phyloP scores from a whole-genome alignment of 1,140 invertebrate species.

The Drosophila serrata region DNA sequence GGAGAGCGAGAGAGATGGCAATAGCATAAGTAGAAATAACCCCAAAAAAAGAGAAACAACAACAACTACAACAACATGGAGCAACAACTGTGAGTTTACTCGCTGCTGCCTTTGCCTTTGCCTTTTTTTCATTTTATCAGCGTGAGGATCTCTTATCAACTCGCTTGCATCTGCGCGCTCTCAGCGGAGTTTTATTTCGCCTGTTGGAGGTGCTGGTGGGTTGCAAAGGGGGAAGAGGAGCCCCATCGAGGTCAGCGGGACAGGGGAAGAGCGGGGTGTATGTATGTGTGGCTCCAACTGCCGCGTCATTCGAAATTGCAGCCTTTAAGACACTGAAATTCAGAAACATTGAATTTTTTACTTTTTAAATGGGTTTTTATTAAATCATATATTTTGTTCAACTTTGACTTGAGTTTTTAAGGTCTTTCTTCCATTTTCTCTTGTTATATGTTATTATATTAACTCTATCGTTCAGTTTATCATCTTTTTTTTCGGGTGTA shows the following conservation, averaged over 20 bases:
- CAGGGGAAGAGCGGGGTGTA: neutral
- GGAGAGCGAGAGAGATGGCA: constrained; percentile 6
- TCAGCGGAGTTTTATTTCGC: constrained; percentile 46
- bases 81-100: constrained; percentile 50
- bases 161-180: constrained; percentile 57
- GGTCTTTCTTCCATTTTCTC: too few relatives aligned
- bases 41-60: constrained; percentile 40
- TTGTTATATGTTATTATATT: too few relatives aligned
- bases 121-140: constrained; percentile 63
- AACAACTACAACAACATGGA: too few relatives aligned
- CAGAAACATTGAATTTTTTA: neutral
- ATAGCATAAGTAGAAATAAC: constrained; percentile 46
- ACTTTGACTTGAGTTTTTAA: neutral
- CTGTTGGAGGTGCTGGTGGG: constrained; percentile 26
- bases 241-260: constrained; percentile 22
- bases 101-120: constrained; percentile 35
- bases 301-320: constrained; percentile 71
- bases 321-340: constrained; percentile 21
- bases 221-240: neutral
- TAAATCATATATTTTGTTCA: too few relatives aligned
- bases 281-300: constrained; percentile 40
- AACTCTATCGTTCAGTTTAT: neutral
- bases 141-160: constrained; percentile 81
- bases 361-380: too few relatives aligned
- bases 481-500: constrained; percentile 7